A percentile compares a stretch with the other conserved stretches of the same genome.
These are phyloP conservation scores for Pituophis catenifer DNA, from an alignment of 2,113 vertebrate species.

Conservation along the genomic window DNA sequence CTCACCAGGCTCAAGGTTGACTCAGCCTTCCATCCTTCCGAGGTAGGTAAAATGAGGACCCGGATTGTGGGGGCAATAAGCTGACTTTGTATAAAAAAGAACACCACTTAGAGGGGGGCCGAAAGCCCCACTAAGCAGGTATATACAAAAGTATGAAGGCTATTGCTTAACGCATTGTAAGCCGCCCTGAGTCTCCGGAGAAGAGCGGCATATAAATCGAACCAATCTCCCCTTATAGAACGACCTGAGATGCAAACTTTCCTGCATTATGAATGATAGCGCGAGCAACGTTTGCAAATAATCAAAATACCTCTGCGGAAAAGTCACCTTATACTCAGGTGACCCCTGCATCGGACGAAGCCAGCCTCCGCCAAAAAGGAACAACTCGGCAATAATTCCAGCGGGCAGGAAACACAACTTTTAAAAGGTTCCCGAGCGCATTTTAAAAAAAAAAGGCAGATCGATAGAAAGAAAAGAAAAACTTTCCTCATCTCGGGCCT, in stretches of 20 bases:
- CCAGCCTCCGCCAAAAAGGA: too few relatives aligned
- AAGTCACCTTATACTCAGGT: not conserved
- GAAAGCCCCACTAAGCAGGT: too few relatives aligned
- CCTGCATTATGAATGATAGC: not conserved
- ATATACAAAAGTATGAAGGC: too few relatives aligned
- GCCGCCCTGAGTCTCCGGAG: too few relatives aligned
- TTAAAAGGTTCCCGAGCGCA: not conserved
- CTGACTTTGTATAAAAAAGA: too few relatives aligned
- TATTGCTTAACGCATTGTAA: too few relatives aligned
- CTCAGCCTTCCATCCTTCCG: too few relatives aligned
- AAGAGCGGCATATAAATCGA: too few relatives aligned
- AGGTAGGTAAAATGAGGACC: too few relatives aligned
- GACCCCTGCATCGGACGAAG: not conserved
- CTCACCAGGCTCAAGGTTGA: too few relatives aligned
- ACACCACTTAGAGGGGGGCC: too few relatives aligned
- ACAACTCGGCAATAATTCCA: not conserved
- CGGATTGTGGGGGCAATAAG: too few relatives aligned
- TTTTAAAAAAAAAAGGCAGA: not conserved
- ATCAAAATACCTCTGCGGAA: not conserved
- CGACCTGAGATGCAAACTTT: not conserved
- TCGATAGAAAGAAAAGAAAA: not conserved
- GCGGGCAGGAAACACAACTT: not conserved
- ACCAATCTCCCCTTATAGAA: not conserved
- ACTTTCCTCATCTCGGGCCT: not conserved
- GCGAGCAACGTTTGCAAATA: not conserved